Evolutionary conservation across 1,140 invertebrate species (phyloP).

Genomic region (Helicorthomorpha holstii): DNA sequence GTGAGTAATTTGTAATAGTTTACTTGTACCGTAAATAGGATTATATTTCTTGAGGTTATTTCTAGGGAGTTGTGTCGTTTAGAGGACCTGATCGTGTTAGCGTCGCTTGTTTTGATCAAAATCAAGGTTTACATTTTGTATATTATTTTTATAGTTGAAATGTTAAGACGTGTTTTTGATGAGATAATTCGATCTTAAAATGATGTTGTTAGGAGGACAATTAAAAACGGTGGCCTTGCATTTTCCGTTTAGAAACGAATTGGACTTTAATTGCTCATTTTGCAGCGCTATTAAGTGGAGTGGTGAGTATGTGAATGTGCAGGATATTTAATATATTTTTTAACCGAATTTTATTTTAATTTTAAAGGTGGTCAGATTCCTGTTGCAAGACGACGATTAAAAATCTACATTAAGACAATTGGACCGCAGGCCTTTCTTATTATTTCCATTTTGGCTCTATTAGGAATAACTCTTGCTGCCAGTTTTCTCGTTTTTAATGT

Average conservation of each 20-base stretch:
- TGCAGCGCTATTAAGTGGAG: slow-evolving; percentile 55
- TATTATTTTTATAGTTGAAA: not conserved
- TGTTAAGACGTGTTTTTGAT: too few relatives aligned
- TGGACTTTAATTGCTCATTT: slow-evolving; percentile 49
- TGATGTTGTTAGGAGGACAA: slow-evolving; percentile 36
- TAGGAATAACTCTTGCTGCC: slow-evolving; percentile 58
- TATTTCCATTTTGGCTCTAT: slow-evolving; percentile 45
- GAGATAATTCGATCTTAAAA: not conserved
- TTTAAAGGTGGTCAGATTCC: slow-evolving; percentile 43
- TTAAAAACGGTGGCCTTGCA: slow-evolving; percentile 53
- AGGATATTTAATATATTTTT: not conserved
- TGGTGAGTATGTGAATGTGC: slow-evolving; percentile 19
- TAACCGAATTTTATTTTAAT: slow-evolving; percentile 1
- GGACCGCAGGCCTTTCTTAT: slow-evolving; percentile 51
- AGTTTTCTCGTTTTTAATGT: slow-evolving; percentile 70
- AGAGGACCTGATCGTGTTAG: slow-evolving; percentile 66
- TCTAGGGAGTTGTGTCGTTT: slow-evolving; percentile 69
- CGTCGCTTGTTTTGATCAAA: slow-evolving; percentile 64
- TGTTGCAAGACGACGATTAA: slow-evolving; percentile 50
- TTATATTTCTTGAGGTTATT: slow-evolving; percentile 13
- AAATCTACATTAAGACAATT: slow-evolving; percentile 50
- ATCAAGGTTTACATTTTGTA: slow-evolving; percentile 44
- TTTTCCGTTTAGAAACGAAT: slow-evolving; percentile 38
- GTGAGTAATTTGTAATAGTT: slow-evolving; percentile 33
- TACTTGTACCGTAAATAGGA: not conserved